These are phyloP conservation scores for Pomacea canaliculata DNA, from an alignment of 2,888 invertebrate species.

Conservation along the genomic window DNA sequence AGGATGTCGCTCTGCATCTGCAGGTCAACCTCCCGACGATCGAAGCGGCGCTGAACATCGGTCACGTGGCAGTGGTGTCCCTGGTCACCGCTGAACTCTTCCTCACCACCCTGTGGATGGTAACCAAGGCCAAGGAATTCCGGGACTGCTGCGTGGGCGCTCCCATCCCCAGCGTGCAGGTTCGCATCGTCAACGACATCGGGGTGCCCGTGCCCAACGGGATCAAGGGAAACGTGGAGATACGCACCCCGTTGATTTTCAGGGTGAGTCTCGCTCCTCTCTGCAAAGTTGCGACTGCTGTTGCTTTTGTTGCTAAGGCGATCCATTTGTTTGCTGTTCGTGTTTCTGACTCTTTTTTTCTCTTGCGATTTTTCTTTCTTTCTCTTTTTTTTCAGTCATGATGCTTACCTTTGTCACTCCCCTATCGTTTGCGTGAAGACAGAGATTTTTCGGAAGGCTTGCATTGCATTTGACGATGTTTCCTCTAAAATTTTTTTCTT, in stretches of 20 bases:
- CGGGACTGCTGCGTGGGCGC: not conserved
- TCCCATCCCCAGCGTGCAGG: not conserved
- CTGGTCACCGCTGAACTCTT: conserved; percentile 15
- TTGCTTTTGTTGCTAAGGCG: not conserved
- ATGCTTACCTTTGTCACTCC: too few species aligned
- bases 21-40: not conserved
- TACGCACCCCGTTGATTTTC: conserved; percentile 17
- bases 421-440: too few species aligned
- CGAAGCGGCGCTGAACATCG: conserved; percentile 1
- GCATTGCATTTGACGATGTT: too few species aligned
- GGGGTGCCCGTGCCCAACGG: not conserved
- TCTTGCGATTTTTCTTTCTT: too few species aligned
- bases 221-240: not conserved
- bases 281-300: not conserved
- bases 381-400: too few species aligned
- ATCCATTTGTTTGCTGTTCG: too few species aligned
- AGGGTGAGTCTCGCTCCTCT: not conserved
- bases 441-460: too few species aligned
- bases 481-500: too few species aligned
- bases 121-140: not conserved
- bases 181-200: not conserved
- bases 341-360: too few species aligned
- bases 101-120: not conserved
- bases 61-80: conserved; percentile 1
- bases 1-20: not conserved